These are phyloP conservation scores for Subanguina moxae DNA, from an alignment of 1,140 invertebrate species.

Conservation along the genomic window DNA sequence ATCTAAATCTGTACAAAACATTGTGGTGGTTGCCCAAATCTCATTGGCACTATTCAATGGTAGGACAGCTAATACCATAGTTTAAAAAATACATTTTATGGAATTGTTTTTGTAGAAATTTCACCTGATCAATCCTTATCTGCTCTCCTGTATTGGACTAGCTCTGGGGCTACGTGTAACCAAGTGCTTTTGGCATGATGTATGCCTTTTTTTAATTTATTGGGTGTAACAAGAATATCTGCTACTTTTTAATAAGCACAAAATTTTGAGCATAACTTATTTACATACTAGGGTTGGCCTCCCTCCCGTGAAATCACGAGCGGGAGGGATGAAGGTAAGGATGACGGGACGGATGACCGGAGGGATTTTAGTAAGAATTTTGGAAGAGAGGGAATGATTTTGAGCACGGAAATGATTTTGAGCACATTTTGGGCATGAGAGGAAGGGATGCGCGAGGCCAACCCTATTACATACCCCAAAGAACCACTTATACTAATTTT, in stretches of 20 bases:
- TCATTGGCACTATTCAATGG: conserved; percentile 69
- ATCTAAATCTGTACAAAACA: conserved; percentile 87
- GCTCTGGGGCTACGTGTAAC: conserved; percentile 75
- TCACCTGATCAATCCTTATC: conserved; percentile 82
- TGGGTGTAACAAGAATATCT: too few relatives aligned
- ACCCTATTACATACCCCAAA: too few relatives aligned
- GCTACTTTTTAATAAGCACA: too few relatives aligned
- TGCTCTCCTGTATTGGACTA: conserved; percentile 76
- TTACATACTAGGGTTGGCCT: too few relatives aligned
- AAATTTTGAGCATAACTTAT: too few relatives aligned
- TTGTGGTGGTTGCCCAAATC: conserved; percentile 95
- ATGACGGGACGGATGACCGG: background rate
- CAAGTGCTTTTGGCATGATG: conserved; percentile 67
- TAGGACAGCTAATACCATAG: conserved; percentile 13
- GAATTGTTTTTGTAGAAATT: conserved; percentile 74
- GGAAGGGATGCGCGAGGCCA: too few relatives aligned
- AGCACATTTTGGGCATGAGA: too few relatives aligned
- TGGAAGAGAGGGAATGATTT: too few relatives aligned
- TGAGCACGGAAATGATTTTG: too few relatives aligned
- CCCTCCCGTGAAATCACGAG: too few relatives aligned
- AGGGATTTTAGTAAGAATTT: too few relatives aligned
- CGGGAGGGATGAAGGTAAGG: background rate
- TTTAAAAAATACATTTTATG: background rate
- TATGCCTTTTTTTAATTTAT: conserved; percentile 50
- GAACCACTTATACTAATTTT: too few relatives aligned